phyloP scores from a whole-genome alignment of 1,140 invertebrate species.

The Drosophila leontia region DNA sequence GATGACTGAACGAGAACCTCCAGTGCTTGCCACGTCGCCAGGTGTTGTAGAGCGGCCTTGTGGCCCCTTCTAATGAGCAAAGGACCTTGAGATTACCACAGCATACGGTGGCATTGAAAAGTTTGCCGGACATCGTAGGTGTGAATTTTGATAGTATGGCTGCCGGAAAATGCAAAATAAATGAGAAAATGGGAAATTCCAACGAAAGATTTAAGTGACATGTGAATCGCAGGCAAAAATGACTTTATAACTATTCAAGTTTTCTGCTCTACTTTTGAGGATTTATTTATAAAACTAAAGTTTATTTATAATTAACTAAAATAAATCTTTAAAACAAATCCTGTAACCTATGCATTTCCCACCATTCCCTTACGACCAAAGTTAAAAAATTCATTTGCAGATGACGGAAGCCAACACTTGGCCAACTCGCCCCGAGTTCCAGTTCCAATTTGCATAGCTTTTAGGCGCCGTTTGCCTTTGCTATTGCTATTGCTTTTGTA shows the following conservation, averaged over 20 bases:
- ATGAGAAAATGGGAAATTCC: neutral
- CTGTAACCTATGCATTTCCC: neutral
- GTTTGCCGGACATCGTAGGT: conserved; percentile 17
- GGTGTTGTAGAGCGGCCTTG: neutral
- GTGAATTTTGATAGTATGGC: conserved; percentile 16
- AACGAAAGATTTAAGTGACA: neutral
- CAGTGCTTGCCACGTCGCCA: neutral
- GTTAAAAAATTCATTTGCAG: conserved; percentile 54
- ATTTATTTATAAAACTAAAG: neutral
- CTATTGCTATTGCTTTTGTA: conserved; percentile 22
- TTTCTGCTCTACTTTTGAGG: neutral
- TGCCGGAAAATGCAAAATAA: neutral
- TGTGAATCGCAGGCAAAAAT: neutral
- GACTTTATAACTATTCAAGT: neutral
- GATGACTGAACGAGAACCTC: neutral
- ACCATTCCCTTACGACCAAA: neutral
- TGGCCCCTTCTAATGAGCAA: neutral
- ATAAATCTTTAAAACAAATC: neutral
- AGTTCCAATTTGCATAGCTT: conserved; percentile 74
- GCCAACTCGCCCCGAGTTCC: conserved; percentile 24
- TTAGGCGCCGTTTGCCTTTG: conserved; percentile 53
- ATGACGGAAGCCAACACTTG: conserved; percentile 66
- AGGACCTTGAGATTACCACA: neutral
- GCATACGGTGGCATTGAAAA: neutral
- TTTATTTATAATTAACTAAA: neutral